Evolutionary conservation across 1,140 invertebrate species (phyloP), one percentile per base, ranked within the genome.

Genomic region (Sycophaga agraensis): DNA sequence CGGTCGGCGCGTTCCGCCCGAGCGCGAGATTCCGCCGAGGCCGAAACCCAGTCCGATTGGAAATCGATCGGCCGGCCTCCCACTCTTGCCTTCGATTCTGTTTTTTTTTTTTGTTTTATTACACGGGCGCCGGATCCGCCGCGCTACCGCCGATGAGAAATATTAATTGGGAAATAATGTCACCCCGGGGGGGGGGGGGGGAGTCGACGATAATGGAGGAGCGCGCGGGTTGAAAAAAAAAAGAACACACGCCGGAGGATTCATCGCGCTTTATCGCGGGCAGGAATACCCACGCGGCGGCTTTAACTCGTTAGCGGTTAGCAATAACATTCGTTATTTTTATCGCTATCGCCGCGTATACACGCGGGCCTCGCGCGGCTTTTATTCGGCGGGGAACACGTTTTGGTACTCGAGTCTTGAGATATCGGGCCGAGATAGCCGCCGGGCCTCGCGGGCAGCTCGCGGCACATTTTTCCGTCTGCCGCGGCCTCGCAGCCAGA

Each of bases 311-410:
- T 75, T 76, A 73, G 66, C 66, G 70, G 74, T 76, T 74, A 74
- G 74, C 74, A 74, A 76, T 74, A 74, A 74, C 73, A 74, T 75
- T 73, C 70, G 69, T 77, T 76, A 77, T 76, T 75, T 77, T 74
- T 76, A 77, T 75, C 74, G 73, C 24, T 74, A 72, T 77, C 75
- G 35, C n/a, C n/a, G n/a, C 22, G 40, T 49, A 49, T 40, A 21
- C 17, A 7, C 11, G 8, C 40, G 46, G 12, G 39, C 45, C 4
- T 11, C 19, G 34, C 35, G 56, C 63, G 62, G 43, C 73, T 70
- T 76, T 74, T 75, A 75, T 75, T 74, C 70, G 71, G 61, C 57
- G 67, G 59, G 68, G 68, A 74, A 77, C 73, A 77, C 72, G 75
- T 77, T 77, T 77, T 74, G 69, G 73, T 77, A 77, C 75, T 77